Conservation (phyloP, 2,888 invertebrate genomes). For the Scaptomyza caliginosa region DNA sequence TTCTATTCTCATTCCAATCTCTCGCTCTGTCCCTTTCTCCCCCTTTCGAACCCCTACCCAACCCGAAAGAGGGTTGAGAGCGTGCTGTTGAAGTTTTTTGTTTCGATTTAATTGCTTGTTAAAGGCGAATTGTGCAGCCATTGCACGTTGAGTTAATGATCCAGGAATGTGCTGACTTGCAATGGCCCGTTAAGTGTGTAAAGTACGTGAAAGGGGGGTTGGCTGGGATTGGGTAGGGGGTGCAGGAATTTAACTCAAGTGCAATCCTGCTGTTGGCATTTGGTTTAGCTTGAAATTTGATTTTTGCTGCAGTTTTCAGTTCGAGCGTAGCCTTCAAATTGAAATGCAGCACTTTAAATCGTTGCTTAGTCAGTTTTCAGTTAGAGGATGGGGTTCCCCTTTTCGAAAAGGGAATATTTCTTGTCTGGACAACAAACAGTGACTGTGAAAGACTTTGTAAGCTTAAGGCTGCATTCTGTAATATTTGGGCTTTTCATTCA, state of each 20-base stretch:
- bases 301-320: slow-evolving; percentile 28
- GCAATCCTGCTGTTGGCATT: slow-evolving; percentile 19
- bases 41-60: neutral
- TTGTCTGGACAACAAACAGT: neutral
- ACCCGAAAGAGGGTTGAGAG: slow-evolving; percentile 24
- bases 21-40: neutral
- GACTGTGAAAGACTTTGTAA: neutral
- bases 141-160: slow-evolving; percentile 73
- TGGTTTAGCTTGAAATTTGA: slow-evolving; percentile 32
- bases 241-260: neutral
- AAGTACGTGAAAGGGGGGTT: neutral
- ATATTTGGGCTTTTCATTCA: slow-evolving; percentile 13
- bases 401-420: neutral
- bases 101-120: slow-evolving; percentile 80
- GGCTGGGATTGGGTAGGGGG: neutral
- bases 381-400: neutral
- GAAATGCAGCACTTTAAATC: slow-evolving; percentile 25
- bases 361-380: neutral
- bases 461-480: slow-evolving; percentile 32
- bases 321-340: slow-evolving; percentile 16
- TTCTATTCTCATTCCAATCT: slow-evolving; percentile 17
- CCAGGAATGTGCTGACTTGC: slow-evolving; percentile 77
- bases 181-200: slow-evolving; percentile 42
- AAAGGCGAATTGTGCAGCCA: slow-evolving; percentile 76
- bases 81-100: slow-evolving; percentile 53